A percentile compares a stretch with the other conserved stretches of the same genome.
Conservation (phyloP, 2,888 invertebrate species). For the Anoplius nigerrimus region DNA sequence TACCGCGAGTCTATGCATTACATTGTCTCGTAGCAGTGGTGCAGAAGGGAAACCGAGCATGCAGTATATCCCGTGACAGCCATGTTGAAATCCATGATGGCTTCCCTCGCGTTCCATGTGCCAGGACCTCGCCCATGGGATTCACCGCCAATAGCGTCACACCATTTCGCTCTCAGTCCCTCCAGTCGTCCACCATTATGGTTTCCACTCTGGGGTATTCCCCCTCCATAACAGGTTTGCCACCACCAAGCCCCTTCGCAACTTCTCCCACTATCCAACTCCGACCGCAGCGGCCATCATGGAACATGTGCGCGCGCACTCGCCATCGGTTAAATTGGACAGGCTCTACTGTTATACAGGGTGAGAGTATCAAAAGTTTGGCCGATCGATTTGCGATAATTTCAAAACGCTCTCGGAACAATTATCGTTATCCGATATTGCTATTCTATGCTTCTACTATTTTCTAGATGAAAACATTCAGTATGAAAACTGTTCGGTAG, state of each 20-base stretch:
- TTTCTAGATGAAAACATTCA: neutral
- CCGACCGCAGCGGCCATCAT: conserved; percentile 67
- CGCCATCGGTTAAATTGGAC: neutral
- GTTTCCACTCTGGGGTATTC: conserved; percentile 48
- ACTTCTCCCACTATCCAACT: conserved; percentile 22
- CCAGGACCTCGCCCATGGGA: conserved; percentile 62
- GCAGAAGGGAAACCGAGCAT: conserved; percentile 23
- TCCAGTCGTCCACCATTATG: conserved; percentile 44
- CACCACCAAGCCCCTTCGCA: conserved; percentile 29
- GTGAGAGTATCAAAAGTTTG: neutral
- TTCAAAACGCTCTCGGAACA: neutral
- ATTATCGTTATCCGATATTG: neutral
- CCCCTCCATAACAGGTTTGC: conserved; percentile 26
- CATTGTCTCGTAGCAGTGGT: neutral
- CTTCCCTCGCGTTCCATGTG: conserved; percentile 62
- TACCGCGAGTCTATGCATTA: no score
- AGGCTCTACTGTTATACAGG: conserved; percentile 1
- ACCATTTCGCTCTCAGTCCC: conserved; percentile 61
- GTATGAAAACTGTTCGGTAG: neutral
- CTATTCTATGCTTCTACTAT: neutral
- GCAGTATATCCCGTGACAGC: conserved; percentile 47
- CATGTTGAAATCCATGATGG: conserved; percentile 73
- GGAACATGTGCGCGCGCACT: conserved; percentile 65
- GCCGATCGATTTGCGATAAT: neutral
- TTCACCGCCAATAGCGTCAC: conserved; percentile 67